Percentiles rank a stretch among this genome's conserved stretches.
These are phyloP conservation scores for Tauraco hartlaubi DNA, from an alignment of 2,797 vertebrate species.

Conservation along the genomic window DNA sequence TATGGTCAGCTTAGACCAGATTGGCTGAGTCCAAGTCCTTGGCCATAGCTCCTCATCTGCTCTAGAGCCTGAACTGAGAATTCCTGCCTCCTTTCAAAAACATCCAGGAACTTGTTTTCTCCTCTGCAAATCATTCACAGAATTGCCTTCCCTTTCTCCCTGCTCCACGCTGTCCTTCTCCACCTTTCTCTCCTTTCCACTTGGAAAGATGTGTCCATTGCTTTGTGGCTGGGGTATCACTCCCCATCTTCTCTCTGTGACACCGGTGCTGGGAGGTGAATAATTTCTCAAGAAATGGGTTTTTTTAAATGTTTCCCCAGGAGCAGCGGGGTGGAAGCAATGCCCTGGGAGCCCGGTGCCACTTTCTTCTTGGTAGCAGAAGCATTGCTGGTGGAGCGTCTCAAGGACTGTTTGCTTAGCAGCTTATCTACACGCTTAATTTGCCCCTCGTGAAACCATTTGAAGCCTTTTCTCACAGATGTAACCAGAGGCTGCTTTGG, in stretches of 20 bases:
- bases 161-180: neutral
- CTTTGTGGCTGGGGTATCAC: accelerated
- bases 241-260: neutral
- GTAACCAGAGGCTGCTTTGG: neutral
- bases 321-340: neutral
- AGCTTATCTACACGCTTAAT: neutral
- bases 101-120: neutral
- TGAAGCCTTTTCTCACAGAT: neutral
- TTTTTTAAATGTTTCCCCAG: neutral
- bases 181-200: neutral
- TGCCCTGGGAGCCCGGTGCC: neutral
- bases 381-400: neutral
- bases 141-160: neutral
- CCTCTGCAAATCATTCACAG: neutral
- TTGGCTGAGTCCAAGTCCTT: neutral
- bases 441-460: neutral
- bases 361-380: neutral
- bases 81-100: neutral
- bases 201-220: neutral
- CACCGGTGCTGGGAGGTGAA: neutral
- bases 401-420: neutral
- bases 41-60: neutral
- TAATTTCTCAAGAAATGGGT: neutral
- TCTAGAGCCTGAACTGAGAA: neutral
- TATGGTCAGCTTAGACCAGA: neutral